Evolutionary conservation across 1,140 invertebrate species (phyloP).

Genomic region (Centruroides vittatus): DNA sequence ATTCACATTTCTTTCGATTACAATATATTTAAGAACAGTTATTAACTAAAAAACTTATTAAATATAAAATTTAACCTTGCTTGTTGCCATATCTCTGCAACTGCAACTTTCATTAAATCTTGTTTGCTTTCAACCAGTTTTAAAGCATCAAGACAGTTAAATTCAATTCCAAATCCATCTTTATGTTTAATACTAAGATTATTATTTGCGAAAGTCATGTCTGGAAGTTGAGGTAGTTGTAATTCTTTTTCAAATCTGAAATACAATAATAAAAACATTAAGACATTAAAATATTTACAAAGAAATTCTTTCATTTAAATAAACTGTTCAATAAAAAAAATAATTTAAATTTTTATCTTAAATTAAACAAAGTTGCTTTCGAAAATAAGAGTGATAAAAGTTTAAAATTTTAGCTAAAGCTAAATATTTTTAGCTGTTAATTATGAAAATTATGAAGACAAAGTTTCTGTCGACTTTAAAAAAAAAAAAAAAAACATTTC

Average conservation of each 20-base stretch:
- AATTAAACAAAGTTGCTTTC: no score
- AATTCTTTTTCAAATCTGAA: conserved; percentile 57
- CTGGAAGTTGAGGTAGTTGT: conserved; percentile 76
- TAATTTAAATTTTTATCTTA: no score
- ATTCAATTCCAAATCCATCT: conserved; percentile 56
- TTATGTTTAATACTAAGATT: conserved; percentile 46
- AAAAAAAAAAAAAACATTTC: no score
- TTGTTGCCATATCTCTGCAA: conserved; percentile 74
- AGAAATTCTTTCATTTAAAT: neutral
- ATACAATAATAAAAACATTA: conserved; percentile 2
- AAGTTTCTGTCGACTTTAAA: no score
- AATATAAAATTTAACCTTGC: conserved; percentile 34
- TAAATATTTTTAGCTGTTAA: no score
- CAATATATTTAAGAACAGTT: no score
- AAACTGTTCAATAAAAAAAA: no score
- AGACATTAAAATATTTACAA: neutral
- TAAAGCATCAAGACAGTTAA: conserved; percentile 82
- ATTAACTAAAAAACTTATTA: neutral
- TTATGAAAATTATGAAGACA: no score
- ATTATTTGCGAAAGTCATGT: conserved; percentile 96
- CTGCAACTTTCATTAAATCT: conserved; percentile 52
- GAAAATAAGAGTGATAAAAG: no score
- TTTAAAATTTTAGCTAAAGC: no score
- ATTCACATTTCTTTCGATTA: no score
- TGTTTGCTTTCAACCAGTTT: conserved; percentile 47